phyloP scores from a whole-genome alignment of 2,888 invertebrate genomes.

The Eilema sororculum region DNA sequence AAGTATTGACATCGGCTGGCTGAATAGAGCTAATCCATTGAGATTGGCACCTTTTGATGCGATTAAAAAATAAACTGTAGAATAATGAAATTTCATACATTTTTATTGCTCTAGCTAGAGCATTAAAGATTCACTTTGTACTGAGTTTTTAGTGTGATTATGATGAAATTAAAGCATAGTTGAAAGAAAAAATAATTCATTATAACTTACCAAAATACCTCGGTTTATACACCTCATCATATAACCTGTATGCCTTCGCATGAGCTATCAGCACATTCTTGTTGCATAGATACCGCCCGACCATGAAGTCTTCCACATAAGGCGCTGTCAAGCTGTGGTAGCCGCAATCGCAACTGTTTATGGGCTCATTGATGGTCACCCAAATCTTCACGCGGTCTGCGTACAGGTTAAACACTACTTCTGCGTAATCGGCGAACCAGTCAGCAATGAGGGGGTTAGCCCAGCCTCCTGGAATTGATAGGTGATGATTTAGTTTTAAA shows the following conservation, averaged over 20 bases:
- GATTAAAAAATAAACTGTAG: no score
- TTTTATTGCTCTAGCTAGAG: no score
- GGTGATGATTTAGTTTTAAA: not conserved
- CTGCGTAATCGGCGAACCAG: conserved; percentile 87
- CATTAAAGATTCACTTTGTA: no score
- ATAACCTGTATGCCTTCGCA: conserved; percentile 87
- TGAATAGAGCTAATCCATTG: no score
- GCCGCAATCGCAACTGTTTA: conserved; percentile 62
- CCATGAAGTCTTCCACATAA: conserved; percentile 8
- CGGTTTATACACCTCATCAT: conserved; percentile 82
- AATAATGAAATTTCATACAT: no score
- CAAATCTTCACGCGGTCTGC: conserved; percentile 88
- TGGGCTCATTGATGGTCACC: conserved; percentile 91
- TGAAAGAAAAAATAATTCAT: no score
- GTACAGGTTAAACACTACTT: conserved; percentile 82
- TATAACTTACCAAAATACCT: conserved; percentile 74
- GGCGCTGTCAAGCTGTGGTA: conserved; percentile 70
- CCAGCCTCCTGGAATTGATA: conserved; percentile 84
- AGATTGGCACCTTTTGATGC: no score
- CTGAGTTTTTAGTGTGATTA: conserved; percentile 15
- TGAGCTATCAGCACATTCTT: conserved; percentile 90
- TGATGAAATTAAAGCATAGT: no score
- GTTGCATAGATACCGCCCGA: conserved; percentile 76
- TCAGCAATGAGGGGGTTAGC: conserved; percentile 86
- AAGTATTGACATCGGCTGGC: no score